phyloP scores from a whole-genome alignment of 2,888 invertebrate species.

The Caenorhabditis auriculariae region DNA sequence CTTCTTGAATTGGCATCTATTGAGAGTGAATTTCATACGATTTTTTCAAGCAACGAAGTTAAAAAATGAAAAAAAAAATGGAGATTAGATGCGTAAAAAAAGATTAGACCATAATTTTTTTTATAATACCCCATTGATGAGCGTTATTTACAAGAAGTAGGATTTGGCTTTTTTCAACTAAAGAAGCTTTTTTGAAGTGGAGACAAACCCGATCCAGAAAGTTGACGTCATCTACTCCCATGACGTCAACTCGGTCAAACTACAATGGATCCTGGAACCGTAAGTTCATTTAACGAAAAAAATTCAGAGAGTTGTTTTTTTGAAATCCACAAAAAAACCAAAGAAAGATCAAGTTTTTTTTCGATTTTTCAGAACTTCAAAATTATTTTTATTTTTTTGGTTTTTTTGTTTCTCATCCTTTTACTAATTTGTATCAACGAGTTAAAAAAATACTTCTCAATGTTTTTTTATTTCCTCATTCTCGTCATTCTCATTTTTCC shows the following conservation, averaged over 20 bases:
- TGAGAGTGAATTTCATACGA: too few species aligned
- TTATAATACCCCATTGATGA: constrained; percentile 8
- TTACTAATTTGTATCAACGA: too few species aligned
- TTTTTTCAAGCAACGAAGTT: background rate
- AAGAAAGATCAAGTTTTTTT: too few species aligned
- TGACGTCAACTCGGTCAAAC: constrained; percentile 55
- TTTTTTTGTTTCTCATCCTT: too few species aligned
- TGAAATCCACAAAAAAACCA: background rate
- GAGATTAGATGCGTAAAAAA: constrained; percentile 14
- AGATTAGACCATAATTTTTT: constrained; percentile 13
- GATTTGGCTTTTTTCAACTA: constrained; percentile 1
- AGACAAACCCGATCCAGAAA: constrained; percentile 56
- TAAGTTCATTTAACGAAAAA: constrained; percentile 8
- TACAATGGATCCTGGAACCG: constrained; percentile 62
- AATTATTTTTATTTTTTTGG: too few species aligned
- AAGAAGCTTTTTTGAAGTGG: constrained; percentile 43
- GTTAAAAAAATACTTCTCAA: too few species aligned
- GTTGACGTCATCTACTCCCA: constrained; percentile 62
- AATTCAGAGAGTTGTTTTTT: too few species aligned
- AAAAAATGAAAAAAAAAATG: constrained; percentile 5
- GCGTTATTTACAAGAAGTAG: constrained; percentile 36
- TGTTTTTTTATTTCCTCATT: too few species aligned
- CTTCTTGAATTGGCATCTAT: too few species aligned
- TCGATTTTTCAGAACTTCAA: background rate
- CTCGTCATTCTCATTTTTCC: too few species aligned